Evolutionary conservation across 2,888 invertebrate genomes (phyloP), one percentile per base, ranked within the genome.

Genomic region (Calliphora vomitoria): DNA sequence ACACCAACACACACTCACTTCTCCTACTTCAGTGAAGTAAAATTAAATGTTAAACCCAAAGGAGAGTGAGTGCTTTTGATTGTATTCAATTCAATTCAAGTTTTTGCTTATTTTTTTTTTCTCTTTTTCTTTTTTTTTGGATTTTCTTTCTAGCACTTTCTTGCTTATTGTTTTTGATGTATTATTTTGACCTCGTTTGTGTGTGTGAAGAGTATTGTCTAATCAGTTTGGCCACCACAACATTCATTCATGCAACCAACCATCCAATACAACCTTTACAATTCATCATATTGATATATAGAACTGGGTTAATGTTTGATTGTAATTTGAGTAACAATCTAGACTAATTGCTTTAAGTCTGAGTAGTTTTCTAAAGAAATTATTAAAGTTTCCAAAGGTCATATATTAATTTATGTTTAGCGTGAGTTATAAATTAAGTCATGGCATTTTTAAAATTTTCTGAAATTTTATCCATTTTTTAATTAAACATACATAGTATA

Each of bases 131-230:
- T 20, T 18, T 20, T 66, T 11, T n/a, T 41, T 64, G 0, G 5
- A 11, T 60, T 11, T 15, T 44, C 11, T 44, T 11, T 44, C 13
- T 44, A 13, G 13, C 44, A 13, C 11, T 80, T 71, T 35, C 8
- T 58, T 58, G 35, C 35, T n/a, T 0, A 15, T 15, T 18, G 31
- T 13, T 41, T 72, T 13, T 82, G 35, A 82, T 68, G 74, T 25
- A 58, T 68, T 47, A 47, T 68, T n/a, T 58, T 82, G 82, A 75
- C 82, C 82, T 47, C 64, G 18, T 60, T 69, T 50, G 8, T 50
- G 8, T 50, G 8, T 44, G n/a, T 75, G 35, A 82, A 35, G 58
- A 68, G 35, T 25, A 8, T 55, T 75, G 35, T 75, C 20, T 74
- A 58, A 38, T 58, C 68, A 35, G 18, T 35, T 53, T 81, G 53